Conservation (phyloP, 2,888 invertebrate genomes). For the Eledone cirrhosa region DNA sequence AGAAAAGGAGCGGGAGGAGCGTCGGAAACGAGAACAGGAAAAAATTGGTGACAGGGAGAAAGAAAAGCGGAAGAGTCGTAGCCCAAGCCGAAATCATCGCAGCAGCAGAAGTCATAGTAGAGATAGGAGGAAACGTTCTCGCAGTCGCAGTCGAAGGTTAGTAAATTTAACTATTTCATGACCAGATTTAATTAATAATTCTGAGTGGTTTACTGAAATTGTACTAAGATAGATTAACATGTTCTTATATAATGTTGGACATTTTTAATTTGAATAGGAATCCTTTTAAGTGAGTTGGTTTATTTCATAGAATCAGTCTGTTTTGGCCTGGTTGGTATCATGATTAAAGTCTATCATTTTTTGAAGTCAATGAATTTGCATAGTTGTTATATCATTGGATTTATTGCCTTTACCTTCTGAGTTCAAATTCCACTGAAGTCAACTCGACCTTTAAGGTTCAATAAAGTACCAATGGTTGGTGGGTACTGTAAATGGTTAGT, state of each 20-base stretch:
- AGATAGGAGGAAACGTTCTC: constrained; percentile 37
- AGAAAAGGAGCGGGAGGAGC: constrained; percentile 64
- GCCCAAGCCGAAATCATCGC: constrained; percentile 45
- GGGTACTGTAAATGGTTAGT: no score
- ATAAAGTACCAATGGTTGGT: no score
- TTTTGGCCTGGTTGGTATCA: neutral
- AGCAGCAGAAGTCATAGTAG: constrained; percentile 43
- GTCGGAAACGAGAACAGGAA: constrained; percentile 66
- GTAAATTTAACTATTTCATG: neutral
- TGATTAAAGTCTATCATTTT: no score
- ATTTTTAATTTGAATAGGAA: neutral
- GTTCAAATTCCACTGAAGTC: no score
- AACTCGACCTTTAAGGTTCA: no score
- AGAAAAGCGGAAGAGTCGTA: constrained; percentile 38
- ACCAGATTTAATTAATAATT: constrained; percentile 7
- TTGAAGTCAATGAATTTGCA: no score
- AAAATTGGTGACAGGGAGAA: constrained; percentile 46
- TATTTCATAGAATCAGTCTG: neutral
- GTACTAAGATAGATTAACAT: no score
- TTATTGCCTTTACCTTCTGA: no score
- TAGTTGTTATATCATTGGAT: no score
- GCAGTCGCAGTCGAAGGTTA: constrained; percentile 43
- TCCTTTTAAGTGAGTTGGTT: neutral
- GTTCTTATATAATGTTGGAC: no score
- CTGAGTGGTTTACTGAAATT: no score